Percentiles rank a stretch among this genome's conserved stretches.
These are phyloP conservation scores for Pan paniscus DNA, from an alignment of 2,113 vertebrate genomes.

Conservation along the genomic window DNA sequence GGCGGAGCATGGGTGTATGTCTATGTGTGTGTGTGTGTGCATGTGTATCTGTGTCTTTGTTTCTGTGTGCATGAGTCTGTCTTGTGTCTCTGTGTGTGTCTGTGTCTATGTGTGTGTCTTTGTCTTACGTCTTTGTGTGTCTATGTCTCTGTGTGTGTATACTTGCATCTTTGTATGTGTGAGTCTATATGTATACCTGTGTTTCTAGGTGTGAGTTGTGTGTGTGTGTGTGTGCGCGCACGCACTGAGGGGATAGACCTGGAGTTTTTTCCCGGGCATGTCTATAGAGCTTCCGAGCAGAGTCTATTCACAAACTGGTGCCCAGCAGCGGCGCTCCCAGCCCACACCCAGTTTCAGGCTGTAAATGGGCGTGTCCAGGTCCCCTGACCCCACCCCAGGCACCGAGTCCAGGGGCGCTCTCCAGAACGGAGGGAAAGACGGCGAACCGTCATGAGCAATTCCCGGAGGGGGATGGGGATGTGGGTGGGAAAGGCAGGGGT, in stretches of 20 bases:
- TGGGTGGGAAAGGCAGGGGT: too few relatives aligned
- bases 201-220: background rate
- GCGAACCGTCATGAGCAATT: background rate
- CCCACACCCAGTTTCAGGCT: background rate
- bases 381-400: background rate
- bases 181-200: background rate
- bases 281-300: background rate
- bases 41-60: too few relatives aligned
- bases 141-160: background rate
- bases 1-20: accelerated
- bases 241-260: background rate
- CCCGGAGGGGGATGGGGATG: background rate
- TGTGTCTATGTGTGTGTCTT: background rate
- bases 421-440: background rate
- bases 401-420: background rate
- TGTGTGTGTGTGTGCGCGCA: too few relatives aligned
- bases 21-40: background rate
- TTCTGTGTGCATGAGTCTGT: background rate
- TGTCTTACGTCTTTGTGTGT: too few relatives aligned
- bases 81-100: background rate
- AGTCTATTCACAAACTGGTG: background rate
- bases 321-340: accelerated
- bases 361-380: background rate
- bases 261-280: background rate
- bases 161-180: background rate